Evolutionary conservation across 2,113 vertebrate species (phyloP), one percentile per base, ranked within the genome.

Genomic region (Ctenomys sociabilis): DNA sequence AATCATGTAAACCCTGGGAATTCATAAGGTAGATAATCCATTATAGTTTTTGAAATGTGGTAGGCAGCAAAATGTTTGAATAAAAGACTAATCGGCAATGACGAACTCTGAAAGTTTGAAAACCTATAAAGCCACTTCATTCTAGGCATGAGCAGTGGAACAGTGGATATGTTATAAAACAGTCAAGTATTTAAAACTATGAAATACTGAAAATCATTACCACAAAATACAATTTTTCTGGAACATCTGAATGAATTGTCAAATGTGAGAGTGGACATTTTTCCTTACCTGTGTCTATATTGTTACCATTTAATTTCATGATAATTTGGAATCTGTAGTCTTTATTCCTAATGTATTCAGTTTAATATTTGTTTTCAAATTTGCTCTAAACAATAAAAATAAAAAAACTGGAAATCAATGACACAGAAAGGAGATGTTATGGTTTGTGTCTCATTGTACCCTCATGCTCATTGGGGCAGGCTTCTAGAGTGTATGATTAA

Each of bases 201-300:
- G 3, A 91, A 3, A 5, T 37, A 35, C 14, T 70, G 17, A 19
- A 94, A 85, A 93, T 57, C 16, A 78, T 68, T 40, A 78, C 9
- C 17, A 14, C n/a, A 17, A 90, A 93, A 59, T 40, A 52, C 24
- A 85, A 72, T 17, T 93, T 91, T 87, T 72, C 54, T 26, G 59
- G 37, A 0, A 52, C 59, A 93, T 22, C 59, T n/a, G 4, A 37
- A 37, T 77, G 52, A 85, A 7, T 77, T 66, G 80, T 88, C 63
- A 61, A n/a, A 73, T 83, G 7, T 87, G 45, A 72, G 57, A 88
- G 70, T 75, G 4, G 35, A 88, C 49, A 35, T 68, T 64, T 93
- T 91, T 61, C 28, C 40, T 97, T 32, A 52, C 83, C 37, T 84
- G 57, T 91, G n/a, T 72, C 35, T 88, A 32, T 87, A 93, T 95